Base-by-base conservation (phyloP, 2,888 invertebrate genomes). In the Metacarcinus magister region DNA sequence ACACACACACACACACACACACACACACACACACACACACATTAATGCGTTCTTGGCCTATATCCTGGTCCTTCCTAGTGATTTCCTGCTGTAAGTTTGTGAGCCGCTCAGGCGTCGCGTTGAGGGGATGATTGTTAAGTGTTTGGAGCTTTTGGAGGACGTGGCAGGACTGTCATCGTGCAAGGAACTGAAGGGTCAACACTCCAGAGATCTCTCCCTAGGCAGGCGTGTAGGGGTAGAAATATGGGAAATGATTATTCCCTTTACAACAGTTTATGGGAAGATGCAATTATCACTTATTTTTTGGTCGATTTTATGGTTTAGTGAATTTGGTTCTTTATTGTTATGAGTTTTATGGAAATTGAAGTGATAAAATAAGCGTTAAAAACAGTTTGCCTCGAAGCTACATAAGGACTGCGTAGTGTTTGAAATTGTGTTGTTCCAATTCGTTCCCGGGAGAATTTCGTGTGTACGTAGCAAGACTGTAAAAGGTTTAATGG, bases 401-500 rank as follows among this genome's bases (percentile, higher is more conserved):
- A 7, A 23, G 60, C 60, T 13, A 16, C 60, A 3, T 60, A 60
- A 60, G 60, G 75, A 3, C 4, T 28, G 75, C 10, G 16, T 28
- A 7, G n/a, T 75, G 16, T 75, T 75, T 75, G 75, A 75, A 75
- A 75, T 28, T 75, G 4, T 75, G 75, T 75, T 75, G 75, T 75
- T 75, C 28, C 75, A 75, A 75, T 75, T 28, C n/a, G 28, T 75
- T 75, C 75, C 7, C 75, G 2, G 75, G 5, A 75, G 75, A 75
- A n/a, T 28, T 75, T 28, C 75, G 4, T 75, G 75, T 75, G 75
- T 75, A 75, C 75, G n/a, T 28, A 7, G 75, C 28, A 75, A 75
- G 75, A 75, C 28, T 75, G 75, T 75, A 75, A 75, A 75, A 75
- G 75, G 75, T 75, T 75, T 75, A 75, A 75, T 75, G 75, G n/a